Percentiles rank a stretch among this genome's conserved stretches.
Evolutionary conservation across 2,888 invertebrate genomes (phyloP).

Genomic region (Entomobrya multifasciata): DNA sequence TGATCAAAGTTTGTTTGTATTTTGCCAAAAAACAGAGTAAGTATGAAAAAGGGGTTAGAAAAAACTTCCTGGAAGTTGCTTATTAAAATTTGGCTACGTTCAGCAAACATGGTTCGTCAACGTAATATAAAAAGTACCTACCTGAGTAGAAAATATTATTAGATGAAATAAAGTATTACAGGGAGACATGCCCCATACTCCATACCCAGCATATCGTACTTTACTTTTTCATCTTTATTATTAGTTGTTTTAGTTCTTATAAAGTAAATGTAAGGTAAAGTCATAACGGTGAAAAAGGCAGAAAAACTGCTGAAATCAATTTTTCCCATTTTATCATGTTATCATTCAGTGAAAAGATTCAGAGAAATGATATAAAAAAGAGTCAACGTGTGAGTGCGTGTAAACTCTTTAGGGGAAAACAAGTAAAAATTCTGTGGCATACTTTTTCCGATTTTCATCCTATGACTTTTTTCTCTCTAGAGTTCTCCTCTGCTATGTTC

Average conservation of each 20-base stretch:
- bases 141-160: too few relatives aligned
- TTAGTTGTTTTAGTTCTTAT: background rate
- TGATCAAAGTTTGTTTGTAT: slow-evolving; percentile 72
- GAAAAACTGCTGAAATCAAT: slow-evolving; percentile 36
- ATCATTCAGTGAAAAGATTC: slow-evolving; percentile 15
- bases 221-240: background rate
- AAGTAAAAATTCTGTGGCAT: slow-evolving; percentile 45
- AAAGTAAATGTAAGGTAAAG: background rate
- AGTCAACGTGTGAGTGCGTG: background rate
- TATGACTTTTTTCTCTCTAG: background rate
- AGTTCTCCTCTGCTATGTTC: background rate
- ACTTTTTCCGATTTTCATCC: slow-evolving; percentile 21
- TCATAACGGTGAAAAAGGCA: background rate
- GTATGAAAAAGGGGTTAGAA: slow-evolving; percentile 37
- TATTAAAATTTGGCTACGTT: slow-evolving; percentile 55
- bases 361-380: slow-evolving; percentile 25
- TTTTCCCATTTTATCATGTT: slow-evolving; percentile 27
- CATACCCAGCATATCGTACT: background rate
- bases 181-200: background rate
- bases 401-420: slow-evolving; percentile 31
- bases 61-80: slow-evolving; percentile 59
- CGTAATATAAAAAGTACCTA: too few relatives aligned
- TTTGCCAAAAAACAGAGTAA: slow-evolving; percentile 66
- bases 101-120: background rate
- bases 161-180: slow-evolving; percentile 4